Conservation (phyloP, 2,113 vertebrate genomes). For the Dromaius novaehollandiae region DNA sequence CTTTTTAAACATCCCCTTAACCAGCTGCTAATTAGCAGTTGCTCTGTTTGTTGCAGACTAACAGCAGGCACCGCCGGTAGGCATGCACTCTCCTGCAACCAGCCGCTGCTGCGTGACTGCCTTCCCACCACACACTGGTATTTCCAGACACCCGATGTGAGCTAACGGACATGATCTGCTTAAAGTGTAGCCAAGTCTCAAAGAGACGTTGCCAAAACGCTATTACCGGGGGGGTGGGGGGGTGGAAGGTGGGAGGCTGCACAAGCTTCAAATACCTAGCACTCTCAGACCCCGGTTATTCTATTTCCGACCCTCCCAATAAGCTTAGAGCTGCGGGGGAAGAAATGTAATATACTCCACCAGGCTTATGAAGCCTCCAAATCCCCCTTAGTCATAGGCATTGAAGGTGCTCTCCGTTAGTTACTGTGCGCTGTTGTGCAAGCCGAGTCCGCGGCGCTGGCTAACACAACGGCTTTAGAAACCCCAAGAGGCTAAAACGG, state of each 20-base stretch:
- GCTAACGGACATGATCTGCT: not conserved
- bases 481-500: rapidly evolving
- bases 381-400: rapidly evolving
- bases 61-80: not conserved
- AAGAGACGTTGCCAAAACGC: rapidly evolving
- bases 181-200: rapidly evolving
- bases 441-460: rapidly evolving
- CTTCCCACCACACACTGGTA: not conserved
- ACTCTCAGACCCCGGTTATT: rapidly evolving
- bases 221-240: rapidly evolving
- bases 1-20: not conserved
- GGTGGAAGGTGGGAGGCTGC: rapidly evolving
- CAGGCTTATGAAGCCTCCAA: not conserved
- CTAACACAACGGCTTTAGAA: not conserved
- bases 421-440: not conserved
- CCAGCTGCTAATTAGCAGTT: not conserved
- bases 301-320: not conserved
- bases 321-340: not conserved
- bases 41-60: not conserved
- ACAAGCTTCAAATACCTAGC: rapidly evolving
- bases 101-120: not conserved
- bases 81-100: not conserved
- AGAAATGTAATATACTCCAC: rapidly evolving
- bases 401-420: rapidly evolving
- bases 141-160: not conserved